Evolutionary conservation across 2,797 vertebrate genomes (phyloP), one percentile per base, ranked within the genome.

Genomic region (Toxotes lorentzi): DNA sequence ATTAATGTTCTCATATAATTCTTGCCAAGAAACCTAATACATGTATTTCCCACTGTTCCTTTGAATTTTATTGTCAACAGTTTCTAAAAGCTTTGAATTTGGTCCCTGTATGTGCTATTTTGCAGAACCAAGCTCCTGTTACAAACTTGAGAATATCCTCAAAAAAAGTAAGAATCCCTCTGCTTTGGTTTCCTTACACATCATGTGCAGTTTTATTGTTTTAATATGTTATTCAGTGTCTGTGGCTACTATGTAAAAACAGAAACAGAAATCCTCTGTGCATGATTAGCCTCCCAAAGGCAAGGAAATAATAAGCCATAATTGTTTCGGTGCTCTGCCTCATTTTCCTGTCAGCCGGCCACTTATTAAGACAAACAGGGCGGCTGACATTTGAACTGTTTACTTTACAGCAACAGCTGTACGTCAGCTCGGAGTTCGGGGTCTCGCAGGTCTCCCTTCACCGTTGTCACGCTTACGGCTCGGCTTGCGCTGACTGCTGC

Each of bases 401-500:
- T 94, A 61, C 90, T 82, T 93, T 91, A 70, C 91, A 99, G 98
- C 98, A 99, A 99, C 98, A 99, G 93, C 83, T 99, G 84, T 99
- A 99, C 0, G 96, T 97, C 85, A 99, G 97, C 92, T 99, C 98
- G 0, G 97, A 97, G 21, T 96, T 96, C 62, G 98, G 98, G 32
- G 79, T 99, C 76, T 96, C 97, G 13, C 98, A 99, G 92, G 96
- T 99, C 19, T 97, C 98, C 35, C 73, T 99, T 88, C 98, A 99
- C 73, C 98, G 97, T 38, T 99, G 98, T 79, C 95, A 97, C 79
- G 96, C 98, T 82, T 99, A 99, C 0, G 98, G 98, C 4, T 95
- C 96, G 0, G 98, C 98, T 27, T 99, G 98, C 1, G 98, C 98
- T 0, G 98, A 99, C 93, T 99, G 98, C 92, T 99, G 98, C 93